phyloP scores from a whole-genome alignment of 2,113 vertebrate genomes.

The Brachirus orientalis region DNA sequence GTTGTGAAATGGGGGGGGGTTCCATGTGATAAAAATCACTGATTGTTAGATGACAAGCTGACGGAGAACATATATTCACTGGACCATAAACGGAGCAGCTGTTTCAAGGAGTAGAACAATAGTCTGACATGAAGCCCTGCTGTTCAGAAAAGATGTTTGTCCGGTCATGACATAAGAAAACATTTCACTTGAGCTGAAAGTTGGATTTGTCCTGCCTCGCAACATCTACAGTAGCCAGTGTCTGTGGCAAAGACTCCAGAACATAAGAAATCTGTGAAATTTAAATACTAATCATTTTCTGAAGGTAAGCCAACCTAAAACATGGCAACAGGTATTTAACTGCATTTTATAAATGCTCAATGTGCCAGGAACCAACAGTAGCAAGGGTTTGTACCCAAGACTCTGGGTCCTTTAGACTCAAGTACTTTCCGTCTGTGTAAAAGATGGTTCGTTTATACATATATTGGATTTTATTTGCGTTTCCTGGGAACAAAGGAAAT shows the following conservation, averaged over 20 bases:
- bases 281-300: conserved; percentile 6
- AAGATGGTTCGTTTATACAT: neutral
- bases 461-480: neutral
- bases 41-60: conserved; percentile 23
- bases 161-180: neutral
- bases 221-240: neutral
- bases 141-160: conserved; percentile 5
- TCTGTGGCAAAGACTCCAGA: neutral
- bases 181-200: conserved; percentile 1
- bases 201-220: neutral
- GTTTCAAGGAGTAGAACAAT: conserved; percentile 7
- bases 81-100: conserved; percentile 23
- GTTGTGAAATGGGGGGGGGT: conserved; percentile 19
- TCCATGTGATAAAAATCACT: conserved; percentile 38
- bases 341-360: conserved; percentile 18
- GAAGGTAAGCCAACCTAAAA: conserved; percentile 9
- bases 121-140: neutral
- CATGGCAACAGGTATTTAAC: conserved; percentile 14
- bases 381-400: conserved; percentile 45
- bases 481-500: conserved; percentile 3
- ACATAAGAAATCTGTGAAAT: neutral
- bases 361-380: conserved; percentile 50
- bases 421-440: conserved; percentile 28
- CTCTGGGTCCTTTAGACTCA: conserved; percentile 41
- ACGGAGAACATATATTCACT: conserved; percentile 22